Percentiles rank a stretch among this genome's conserved stretches.
Evolutionary conservation across 2,797 vertebrate genomes (phyloP).

Genomic region (Acanthurus tractus): DNA sequence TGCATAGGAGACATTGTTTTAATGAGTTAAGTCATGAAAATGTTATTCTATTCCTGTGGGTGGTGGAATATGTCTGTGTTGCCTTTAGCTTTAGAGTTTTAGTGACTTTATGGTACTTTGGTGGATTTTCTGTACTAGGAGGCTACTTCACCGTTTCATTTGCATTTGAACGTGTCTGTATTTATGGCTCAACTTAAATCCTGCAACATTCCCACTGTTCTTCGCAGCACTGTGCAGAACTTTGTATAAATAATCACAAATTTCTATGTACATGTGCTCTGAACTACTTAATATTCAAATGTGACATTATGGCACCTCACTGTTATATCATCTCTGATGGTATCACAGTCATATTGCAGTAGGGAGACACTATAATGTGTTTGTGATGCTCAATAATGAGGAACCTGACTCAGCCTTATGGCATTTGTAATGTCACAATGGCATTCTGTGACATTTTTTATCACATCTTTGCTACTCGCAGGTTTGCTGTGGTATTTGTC

Average conservation of each 20-base stretch:
- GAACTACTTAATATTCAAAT: conserved; percentile 27
- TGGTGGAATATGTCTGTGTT: neutral
- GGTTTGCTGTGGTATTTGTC: conserved; percentile 29
- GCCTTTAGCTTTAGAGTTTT: neutral
- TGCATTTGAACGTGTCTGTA: neutral
- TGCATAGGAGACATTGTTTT: neutral
- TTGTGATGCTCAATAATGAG: conserved; percentile 53
- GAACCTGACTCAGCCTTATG: conserved; percentile 38
- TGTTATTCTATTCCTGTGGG: neutral
- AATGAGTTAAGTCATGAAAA: neutral
- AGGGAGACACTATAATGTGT: conserved; percentile 27
- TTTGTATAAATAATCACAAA: neutral
- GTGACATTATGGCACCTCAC: conserved; percentile 21
- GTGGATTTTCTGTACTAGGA: neutral
- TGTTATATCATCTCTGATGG: conserved; percentile 15
- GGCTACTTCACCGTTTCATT: neutral
- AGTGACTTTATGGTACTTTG: neutral
- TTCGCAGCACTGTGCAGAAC: neutral
- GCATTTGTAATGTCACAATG: conserved; percentile 63
- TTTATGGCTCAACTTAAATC: neutral
- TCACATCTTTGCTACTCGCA: conserved; percentile 25
- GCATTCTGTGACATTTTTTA: conserved; percentile 65
- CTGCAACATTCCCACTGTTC: neutral
- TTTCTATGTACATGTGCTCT: neutral
- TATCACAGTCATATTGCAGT: conserved; percentile 20